These are phyloP conservation scores for Salarias fasciatus DNA, from an alignment of 2,797 vertebrate genomes.

Conservation along the genomic window DNA sequence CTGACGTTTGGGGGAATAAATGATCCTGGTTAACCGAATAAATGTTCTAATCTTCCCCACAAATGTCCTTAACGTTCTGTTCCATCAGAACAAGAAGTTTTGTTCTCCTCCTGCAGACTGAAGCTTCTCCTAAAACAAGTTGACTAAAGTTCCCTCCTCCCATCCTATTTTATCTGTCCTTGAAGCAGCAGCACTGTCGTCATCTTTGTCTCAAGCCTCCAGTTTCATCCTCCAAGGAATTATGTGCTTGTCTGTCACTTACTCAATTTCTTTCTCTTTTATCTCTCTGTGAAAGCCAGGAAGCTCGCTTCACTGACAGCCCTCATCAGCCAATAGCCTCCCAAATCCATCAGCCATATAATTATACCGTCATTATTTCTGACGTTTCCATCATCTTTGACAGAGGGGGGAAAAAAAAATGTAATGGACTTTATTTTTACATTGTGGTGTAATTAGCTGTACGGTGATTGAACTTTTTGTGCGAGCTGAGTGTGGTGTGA, in stretches of 20 bases:
- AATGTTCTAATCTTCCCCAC: background rate
- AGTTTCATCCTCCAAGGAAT: slow-evolving; percentile 39
- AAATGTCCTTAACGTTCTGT: slow-evolving; percentile 77
- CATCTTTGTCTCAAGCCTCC: slow-evolving; percentile 40
- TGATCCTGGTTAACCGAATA: background rate
- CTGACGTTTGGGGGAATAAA: background rate
- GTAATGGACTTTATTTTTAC: background rate
- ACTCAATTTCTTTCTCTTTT: slow-evolving; percentile 24
- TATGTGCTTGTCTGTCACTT: slow-evolving; percentile 27
- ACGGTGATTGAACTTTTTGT: no score
- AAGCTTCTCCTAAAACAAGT: no score
- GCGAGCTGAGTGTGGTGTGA: no score
- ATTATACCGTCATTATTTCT: background rate
- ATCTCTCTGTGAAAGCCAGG: slow-evolving; percentile 1
- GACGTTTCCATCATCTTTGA: background rate
- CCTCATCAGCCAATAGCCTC: slow-evolving; percentile 10
- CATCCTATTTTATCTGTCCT: slow-evolving; percentile 41
- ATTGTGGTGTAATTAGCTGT: no score
- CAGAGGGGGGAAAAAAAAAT: no score
- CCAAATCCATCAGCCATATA: slow-evolving; percentile 7
- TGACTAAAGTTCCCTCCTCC: no score
- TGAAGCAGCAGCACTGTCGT: slow-evolving; percentile 44
- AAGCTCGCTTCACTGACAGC: background rate
- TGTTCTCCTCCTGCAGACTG: no score
- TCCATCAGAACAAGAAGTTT: slow-evolving; percentile 60